Conservation (phyloP, 2,113 vertebrate species). For the Saimiri boliviensis region DNA sequence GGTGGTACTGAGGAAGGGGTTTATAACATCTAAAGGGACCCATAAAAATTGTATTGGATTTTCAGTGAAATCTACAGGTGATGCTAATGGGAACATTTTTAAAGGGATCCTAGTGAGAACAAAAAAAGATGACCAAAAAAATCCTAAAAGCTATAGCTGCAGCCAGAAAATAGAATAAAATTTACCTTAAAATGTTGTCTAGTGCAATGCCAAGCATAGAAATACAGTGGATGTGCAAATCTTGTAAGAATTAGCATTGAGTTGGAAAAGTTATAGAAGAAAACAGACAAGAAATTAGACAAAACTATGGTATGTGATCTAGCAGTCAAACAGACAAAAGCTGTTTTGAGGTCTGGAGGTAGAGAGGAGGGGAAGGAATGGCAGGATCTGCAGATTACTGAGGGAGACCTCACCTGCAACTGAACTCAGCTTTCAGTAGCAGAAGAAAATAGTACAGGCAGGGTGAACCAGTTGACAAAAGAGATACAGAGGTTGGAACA, state of each 20-base stretch:
- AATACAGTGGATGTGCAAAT: background rate
- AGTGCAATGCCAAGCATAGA: background rate
- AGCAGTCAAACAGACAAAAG: conserved; percentile 19
- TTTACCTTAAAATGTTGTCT: conserved; percentile 7
- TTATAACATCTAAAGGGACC: background rate
- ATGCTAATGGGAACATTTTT: background rate
- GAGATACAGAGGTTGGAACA: background rate
- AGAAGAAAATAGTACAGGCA: background rate
- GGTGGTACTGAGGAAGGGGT: background rate
- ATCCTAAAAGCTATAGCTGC: background rate
- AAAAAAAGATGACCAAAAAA: background rate
- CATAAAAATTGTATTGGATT: background rate
- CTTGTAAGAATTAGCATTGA: background rate
- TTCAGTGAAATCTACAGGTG: conserved; percentile 36
- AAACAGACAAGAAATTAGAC: conserved; percentile 18
- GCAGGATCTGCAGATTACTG: background rate
- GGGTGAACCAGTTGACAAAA: background rate
- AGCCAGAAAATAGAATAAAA: conserved; percentile 33
- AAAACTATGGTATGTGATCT: conserved; percentile 2
- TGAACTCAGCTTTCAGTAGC: background rate
- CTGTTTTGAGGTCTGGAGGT: background rate
- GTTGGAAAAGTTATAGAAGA: conserved; percentile 27
- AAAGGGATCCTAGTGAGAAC: background rate
- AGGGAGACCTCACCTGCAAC: background rate
- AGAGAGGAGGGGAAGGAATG: background rate